phyloP scores from a whole-genome alignment of 2,797 vertebrate genomes.

The Arrhamphus sclerolepis region DNA sequence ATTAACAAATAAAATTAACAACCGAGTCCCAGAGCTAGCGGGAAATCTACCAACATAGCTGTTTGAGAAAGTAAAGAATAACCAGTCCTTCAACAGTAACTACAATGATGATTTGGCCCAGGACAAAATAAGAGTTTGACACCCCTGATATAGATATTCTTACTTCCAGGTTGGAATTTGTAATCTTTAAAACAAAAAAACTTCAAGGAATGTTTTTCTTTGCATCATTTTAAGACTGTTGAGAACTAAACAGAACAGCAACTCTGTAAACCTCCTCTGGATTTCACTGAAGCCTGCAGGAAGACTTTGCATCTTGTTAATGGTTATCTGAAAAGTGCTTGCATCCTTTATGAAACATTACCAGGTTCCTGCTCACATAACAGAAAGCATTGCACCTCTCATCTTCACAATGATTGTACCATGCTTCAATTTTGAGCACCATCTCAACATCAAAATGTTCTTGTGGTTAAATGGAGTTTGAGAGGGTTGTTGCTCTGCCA shows the following conservation, averaged over 20 bases:
- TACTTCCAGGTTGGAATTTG: no score
- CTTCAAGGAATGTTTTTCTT: no score
- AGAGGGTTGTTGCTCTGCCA: conserved; percentile 10
- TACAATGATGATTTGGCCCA: no score
- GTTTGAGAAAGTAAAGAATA: no score
- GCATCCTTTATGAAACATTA: not conserved
- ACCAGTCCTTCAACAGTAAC: no score
- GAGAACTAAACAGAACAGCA: no score
- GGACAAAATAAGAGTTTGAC: no score
- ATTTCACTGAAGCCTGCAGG: conserved; percentile 3
- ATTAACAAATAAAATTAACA: no score
- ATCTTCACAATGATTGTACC: not conserved
- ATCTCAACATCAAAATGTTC: not conserved
- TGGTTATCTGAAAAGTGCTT: not conserved
- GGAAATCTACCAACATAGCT: no score
- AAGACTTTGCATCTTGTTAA: conserved; percentile 2
- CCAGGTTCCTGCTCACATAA: not conserved
- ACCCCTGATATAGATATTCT: no score
- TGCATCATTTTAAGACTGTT: not conserved
- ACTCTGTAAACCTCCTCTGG: not conserved
- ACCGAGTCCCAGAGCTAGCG: no score
- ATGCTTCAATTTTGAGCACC: not conserved
- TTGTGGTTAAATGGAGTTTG: not conserved
- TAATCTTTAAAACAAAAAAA: no score
- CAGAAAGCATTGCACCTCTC: not conserved